Base-by-base conservation (phyloP, 2,888 invertebrate species). In the Beris chalybata region DNA sequence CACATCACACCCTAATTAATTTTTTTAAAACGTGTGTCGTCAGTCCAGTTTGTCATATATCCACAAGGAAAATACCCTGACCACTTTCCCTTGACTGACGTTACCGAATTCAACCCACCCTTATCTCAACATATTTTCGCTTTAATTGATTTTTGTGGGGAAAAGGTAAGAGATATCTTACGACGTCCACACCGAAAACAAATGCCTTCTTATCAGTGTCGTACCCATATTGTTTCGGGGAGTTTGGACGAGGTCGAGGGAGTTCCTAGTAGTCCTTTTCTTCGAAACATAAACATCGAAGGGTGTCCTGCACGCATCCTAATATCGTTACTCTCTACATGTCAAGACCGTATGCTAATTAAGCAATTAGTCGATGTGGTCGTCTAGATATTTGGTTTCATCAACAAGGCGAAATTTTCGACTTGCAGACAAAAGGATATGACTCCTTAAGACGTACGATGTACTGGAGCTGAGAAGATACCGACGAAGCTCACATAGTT, bases 311-410 rank as follows among this genome's bases (percentile, higher is more conserved):
- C 54, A 29, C 48, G 15, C 13, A 45, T 48, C n/a, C 4, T 12
- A 7, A 13, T 31, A 13, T 15, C 47, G 9, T 12, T 7, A 59
- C 30, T 9, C 32, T 48, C 6, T 59, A 31, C 53, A 75, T 76
- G 76, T 75, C 76, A 76, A 74, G 74, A 73, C 74, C 79, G 77
- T 79, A 79, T 79, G 79, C 79, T 79, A 79, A 79, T 79, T 79
- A 79, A 76, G 79, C 79, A 79, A 79, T 79, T 79, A 79, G 78
- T 76, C 76, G 76, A 74, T 79, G 79, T 74, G 78, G 78, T 77
- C 77, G 64, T 67, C 64, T 70, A 66, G 67, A 71, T 71, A 71
- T 72, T 71, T 69, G 70, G 68, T 72, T 71, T 71, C 70, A 31
- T 59, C 59, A 11, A 59, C 57, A 13, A 65, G 48, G n/a, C 64